Base-by-base conservation (phyloP, 2,888 invertebrate genomes). In the Agrypnus murinus region DNA sequence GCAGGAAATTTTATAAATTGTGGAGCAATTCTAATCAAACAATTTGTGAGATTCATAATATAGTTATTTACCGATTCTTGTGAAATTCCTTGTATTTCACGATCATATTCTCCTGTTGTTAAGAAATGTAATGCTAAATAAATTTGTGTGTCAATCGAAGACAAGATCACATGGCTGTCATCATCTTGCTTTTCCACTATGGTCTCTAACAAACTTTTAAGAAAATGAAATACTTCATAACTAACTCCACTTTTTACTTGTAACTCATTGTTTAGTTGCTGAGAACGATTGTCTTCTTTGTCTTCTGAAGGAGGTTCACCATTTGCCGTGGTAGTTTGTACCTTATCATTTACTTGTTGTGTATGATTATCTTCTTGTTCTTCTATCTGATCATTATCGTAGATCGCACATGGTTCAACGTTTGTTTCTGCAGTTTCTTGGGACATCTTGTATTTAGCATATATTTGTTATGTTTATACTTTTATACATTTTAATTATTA, bases 1-100 rank as follows among this genome's bases (percentile, higher is more conserved):
- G 5, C 10, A 12, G 72, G 69, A 65, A 72, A 72, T 57, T 59
- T 43, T 14, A 65, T 68, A 55, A 65, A 72, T 8, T 53, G 63
- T 2, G 64, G 64, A 1, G 64, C 64, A 1, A 43, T 15, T 5
- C 10, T 40, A 7, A 64, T 43, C 8, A 64, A 60, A 31, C 31
- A 31, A 31, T 60, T 15, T 15, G 45, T 25, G 12, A 60, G 7
- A 15, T 60, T 45, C 2, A 0, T 15, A 12, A 60, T 4, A 14
- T 15, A 36, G 3, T 9, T 6, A 19, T n/a, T n/a, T n/a, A 17
- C n/a, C 2, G 8, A 48, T 2, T 5, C n/a, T 9, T 48, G 10
- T 17, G 46, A 2, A 7, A 38, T 46, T 1, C 17, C 17, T 46
- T 34, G 14, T 12, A n/a, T 8, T 15, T 34, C 0, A 31, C 15